phyloP scores from a whole-genome alignment of 2,888 invertebrate genomes.

The Dermolepida albohirtum region DNA sequence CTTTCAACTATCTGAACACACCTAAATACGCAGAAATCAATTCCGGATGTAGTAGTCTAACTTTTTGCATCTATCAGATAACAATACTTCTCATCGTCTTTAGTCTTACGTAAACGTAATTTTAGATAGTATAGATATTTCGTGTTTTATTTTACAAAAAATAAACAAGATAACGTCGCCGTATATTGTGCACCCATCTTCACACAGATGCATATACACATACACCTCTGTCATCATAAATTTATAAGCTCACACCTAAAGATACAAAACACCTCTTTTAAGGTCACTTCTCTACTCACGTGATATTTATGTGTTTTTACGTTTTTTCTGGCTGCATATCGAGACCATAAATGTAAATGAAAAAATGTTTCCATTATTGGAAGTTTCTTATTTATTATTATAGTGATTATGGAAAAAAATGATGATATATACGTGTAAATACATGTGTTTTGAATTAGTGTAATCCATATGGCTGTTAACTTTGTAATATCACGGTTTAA shows the following conservation, averaged over 20 bases:
- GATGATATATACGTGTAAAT: constrained; percentile 45
- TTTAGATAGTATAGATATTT: constrained; percentile 12
- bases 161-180: constrained; percentile 11
- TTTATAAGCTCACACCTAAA: constrained; percentile 4
- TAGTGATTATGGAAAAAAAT: no score
- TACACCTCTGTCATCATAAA: constrained; percentile 24
- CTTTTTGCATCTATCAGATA: constrained; percentile 17
- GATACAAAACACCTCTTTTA: neutral
- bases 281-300: constrained; percentile 2
- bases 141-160: neutral
- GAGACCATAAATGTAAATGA: no score
- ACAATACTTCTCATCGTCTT: constrained; percentile 14
- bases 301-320: constrained; percentile 14
- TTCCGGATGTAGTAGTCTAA: constrained; percentile 45
- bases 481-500: constrained; percentile 48
- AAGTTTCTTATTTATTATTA: no score
- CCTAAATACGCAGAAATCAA: constrained; percentile 55
- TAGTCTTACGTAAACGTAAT: constrained; percentile 26
- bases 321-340: no score
- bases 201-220: constrained; percentile 17
- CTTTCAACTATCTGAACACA: constrained; percentile 56
- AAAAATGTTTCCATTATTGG: no score
- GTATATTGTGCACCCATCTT: constrained; percentile 27
- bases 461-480: constrained; percentile 50
- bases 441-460: constrained; percentile 49